phyloP scores from a whole-genome alignment of 53 echinoderm and acorn worm genomes.

The Hippasteria phrygiana region DNA sequence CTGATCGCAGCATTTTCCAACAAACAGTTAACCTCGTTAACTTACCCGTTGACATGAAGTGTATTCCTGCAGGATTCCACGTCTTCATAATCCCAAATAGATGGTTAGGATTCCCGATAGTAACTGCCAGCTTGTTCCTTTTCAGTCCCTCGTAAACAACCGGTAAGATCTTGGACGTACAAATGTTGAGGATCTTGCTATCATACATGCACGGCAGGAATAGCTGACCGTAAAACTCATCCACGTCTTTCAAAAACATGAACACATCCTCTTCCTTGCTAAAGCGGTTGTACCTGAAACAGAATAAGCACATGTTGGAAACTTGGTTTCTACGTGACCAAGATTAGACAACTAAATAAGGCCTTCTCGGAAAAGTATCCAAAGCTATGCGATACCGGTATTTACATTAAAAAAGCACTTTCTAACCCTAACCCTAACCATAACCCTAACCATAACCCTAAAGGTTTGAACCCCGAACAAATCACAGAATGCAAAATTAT shows the following conservation, averaged over 20 bases:
- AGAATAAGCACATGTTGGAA: no score
- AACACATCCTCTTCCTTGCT: conserved; percentile 1
- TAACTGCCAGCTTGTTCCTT: neutral
- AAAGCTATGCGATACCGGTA: no score
- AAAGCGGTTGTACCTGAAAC: conserved; percentile 28
- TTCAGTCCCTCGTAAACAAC: neutral
- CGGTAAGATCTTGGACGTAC: conserved; percentile 22
- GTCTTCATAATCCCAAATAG: conserved; percentile 22
- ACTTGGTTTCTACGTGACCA: no score
- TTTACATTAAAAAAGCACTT: no score
- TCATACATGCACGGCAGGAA: conserved; percentile 36
- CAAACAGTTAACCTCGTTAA: neutral
- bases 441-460: no score
- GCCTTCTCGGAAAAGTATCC: no score
- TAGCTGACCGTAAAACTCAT: conserved; percentile 30
- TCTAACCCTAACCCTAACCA: no score
- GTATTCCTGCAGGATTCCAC: conserved; percentile 39
- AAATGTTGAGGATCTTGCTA: neutral
- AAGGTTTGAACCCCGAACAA: no score
- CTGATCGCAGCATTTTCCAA: neutral
- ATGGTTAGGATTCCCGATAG: conserved; percentile 39
- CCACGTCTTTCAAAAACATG: conserved; percentile 21
- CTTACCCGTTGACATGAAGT: conserved; percentile 53
- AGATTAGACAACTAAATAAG: no score
- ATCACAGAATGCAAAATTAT: no score